These are phyloP conservation scores for Burhinus bistriatus DNA, from an alignment of 2,113 vertebrate genomes.

Conservation along the genomic window DNA sequence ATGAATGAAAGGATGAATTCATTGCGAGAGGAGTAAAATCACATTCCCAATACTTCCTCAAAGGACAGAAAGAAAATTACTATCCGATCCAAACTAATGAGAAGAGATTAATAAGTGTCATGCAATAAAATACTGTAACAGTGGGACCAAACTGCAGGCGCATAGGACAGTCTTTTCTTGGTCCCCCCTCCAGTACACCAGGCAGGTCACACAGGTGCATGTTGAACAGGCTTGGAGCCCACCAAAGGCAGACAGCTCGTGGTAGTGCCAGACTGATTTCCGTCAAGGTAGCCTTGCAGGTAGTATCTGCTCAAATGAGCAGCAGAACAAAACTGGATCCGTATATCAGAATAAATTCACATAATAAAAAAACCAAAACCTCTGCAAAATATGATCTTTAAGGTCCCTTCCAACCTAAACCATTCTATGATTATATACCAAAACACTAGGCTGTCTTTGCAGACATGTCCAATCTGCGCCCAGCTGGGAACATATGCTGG, in stretches of 20 bases:
- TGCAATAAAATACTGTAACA: background rate
- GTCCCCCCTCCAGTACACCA: background rate
- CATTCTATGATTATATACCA: background rate
- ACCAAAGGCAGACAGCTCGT: background rate
- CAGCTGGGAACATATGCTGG: background rate
- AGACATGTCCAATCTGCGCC: fast-evolving
- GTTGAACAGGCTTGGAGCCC: background rate
- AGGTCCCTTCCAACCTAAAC: no score
- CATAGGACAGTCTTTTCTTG: background rate
- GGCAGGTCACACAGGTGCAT: background rate
- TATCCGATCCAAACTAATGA: slow-evolving; percentile 24
- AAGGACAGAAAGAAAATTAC: slow-evolving; percentile 16
- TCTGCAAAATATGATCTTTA: background rate
- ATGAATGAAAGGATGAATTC: slow-evolving; percentile 29
- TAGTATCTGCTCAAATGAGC: background rate
- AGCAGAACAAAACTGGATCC: background rate
- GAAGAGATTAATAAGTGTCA: slow-evolving; percentile 26
- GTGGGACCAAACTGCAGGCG: background rate
- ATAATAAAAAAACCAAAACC: background rate
- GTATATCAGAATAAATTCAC: background rate
- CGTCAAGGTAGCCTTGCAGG: background rate
- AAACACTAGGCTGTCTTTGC: background rate
- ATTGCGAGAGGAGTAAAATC: background rate
- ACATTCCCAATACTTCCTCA: background rate
- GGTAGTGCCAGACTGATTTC: background rate